Conservation (phyloP, 1,140 invertebrate species). For the Drosophila burlai region DNA sequence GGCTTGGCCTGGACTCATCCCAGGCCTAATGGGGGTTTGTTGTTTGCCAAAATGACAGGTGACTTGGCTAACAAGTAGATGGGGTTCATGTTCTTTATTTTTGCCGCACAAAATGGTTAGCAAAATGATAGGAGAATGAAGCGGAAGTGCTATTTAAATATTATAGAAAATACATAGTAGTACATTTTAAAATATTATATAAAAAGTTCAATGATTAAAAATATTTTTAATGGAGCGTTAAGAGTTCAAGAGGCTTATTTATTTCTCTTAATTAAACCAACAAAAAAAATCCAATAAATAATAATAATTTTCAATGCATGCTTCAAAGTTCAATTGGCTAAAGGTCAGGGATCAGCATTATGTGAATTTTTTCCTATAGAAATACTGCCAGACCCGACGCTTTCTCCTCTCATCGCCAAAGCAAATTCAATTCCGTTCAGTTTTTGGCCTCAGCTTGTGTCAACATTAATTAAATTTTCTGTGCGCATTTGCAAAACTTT, state of each 20-base stretch:
- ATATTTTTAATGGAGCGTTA: background rate
- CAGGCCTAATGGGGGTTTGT: conserved; percentile 36
- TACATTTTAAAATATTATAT: too few species aligned
- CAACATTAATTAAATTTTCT: conserved; percentile 82
- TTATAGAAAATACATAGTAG: too few species aligned
- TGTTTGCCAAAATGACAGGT: conserved; percentile 49
- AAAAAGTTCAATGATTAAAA: background rate
- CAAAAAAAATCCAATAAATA: background rate
- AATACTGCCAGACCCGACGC: background rate
- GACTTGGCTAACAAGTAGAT: conserved; percentile 23
- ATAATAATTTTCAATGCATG: background rate
- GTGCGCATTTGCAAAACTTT: conserved; percentile 76
- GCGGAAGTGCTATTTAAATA: too few species aligned
- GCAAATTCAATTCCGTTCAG: conserved; percentile 57
- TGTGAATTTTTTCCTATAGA: conserved; percentile 8
- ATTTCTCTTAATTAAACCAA: background rate
- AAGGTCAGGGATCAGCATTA: conserved; percentile 20
- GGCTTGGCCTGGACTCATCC: conserved; percentile 33
- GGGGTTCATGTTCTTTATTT: background rate
- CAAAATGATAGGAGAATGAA: conserved; percentile 8
- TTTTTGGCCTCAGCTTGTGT: conserved; percentile 66
- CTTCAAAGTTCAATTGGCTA: conserved; percentile 13
- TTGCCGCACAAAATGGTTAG: conserved; percentile 5
- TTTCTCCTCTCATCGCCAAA: conserved; percentile 2
- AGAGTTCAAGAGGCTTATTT: conserved; percentile 2